Conservation (phyloP, 2,797 vertebrate species). For the Myoxocephalus aenaeus region DNA sequence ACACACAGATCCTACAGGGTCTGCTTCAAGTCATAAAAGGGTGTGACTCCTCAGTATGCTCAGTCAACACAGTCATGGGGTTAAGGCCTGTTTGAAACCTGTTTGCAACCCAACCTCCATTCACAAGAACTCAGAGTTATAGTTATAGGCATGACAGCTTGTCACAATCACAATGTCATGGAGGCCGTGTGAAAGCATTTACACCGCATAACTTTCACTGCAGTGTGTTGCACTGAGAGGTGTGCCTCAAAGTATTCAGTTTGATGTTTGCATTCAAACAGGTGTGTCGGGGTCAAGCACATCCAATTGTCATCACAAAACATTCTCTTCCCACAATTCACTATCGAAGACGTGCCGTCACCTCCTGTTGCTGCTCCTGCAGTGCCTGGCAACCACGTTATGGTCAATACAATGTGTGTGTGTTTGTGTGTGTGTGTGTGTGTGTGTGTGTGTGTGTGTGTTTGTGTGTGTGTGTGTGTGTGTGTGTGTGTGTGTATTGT, state of each 20-base stretch:
- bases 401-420: neutral
- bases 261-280: neutral
- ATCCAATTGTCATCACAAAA: neutral
- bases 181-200: neutral
- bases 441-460: no score
- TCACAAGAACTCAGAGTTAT: neutral
- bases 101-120: slow-evolving; percentile 22
- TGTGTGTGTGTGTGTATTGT: neutral
- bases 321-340: slow-evolving; percentile 23
- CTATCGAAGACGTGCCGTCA: neutral
- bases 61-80: slow-evolving; percentile 18
- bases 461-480: slow-evolving; percentile 22
- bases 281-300: neutral
- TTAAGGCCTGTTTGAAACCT: slow-evolving; percentile 25
- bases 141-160: neutral
- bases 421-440: no score
- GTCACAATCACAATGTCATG: neutral
- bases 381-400: slow-evolving; percentile 60
- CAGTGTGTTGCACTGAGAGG: neutral
- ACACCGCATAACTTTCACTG: neutral
- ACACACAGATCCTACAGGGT: neutral
- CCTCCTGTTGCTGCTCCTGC: slow-evolving; percentile 51
- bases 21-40: slow-evolving; percentile 9
- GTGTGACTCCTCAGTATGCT: slow-evolving; percentile 21
- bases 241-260: no score